These are phyloP conservation scores for Slavum lentiscoides DNA, from an alignment of 2,888 invertebrate species.

Conservation along the genomic window DNA sequence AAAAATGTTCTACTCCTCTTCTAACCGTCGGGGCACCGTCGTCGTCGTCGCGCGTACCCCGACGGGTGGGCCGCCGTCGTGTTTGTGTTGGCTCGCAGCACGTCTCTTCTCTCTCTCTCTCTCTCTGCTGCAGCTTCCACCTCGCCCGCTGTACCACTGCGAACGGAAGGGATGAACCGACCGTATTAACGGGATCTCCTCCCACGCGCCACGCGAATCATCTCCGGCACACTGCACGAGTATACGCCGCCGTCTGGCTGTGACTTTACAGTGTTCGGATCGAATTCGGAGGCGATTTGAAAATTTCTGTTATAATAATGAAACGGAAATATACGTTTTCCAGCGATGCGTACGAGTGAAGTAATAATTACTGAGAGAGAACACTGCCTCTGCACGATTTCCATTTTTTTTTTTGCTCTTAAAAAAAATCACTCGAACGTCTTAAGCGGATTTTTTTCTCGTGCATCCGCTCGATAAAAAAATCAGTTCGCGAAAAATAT, in stretches of 20 bases:
- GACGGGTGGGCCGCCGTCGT: conserved; percentile 31
- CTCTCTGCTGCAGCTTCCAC: neutral
- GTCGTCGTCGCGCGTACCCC: neutral
- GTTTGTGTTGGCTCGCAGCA: conserved; percentile 21
- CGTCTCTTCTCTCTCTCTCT: neutral
- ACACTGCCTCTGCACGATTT: too few relatives aligned
- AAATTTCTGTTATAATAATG: too few relatives aligned
- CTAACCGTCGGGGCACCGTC: neutral
- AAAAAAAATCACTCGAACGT: too few relatives aligned
- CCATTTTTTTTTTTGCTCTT: too few relatives aligned
- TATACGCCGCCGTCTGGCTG: too few relatives aligned
- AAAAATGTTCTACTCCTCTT: conserved; percentile 22
- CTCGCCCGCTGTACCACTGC: neutral
- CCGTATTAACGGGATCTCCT: conserved; percentile 18
- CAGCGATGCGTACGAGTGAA: too few relatives aligned
- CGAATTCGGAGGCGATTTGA: conserved; percentile 1
- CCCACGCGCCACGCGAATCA: neutral
- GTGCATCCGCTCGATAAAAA: too few relatives aligned
- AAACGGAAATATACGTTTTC: too few relatives aligned
- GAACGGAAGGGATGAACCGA: neutral
- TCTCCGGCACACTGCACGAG: neutral
- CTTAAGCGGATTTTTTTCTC: too few relatives aligned
- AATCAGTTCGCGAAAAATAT: too few relatives aligned
- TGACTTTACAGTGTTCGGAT: too few relatives aligned
- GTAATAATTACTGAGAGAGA: too few relatives aligned